phyloP scores from a whole-genome alignment of 2,797 vertebrate species.

The Avahi laniger region DNA sequence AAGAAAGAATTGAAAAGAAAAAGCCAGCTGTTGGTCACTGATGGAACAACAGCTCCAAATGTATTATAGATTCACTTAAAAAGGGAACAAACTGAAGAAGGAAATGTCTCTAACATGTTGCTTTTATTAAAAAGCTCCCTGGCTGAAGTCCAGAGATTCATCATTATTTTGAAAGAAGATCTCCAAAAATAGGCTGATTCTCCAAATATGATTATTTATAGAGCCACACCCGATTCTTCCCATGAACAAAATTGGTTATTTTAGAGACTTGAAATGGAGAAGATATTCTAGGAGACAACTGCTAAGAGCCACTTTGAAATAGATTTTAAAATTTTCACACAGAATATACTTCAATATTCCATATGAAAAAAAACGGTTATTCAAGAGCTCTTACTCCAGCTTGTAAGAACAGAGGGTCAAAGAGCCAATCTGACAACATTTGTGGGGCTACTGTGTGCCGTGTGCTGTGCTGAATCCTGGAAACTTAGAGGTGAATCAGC shows the following conservation, averaged over 20 bases:
- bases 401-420: neutral
- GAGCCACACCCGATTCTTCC: neutral
- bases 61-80: neutral
- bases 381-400: neutral
- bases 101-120: neutral
- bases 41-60: neutral
- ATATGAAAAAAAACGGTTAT: neutral
- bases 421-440: neutral
- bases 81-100: neutral
- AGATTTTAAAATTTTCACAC: neutral
- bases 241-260: neutral
- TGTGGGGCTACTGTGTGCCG: neutral
- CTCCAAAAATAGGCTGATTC: neutral
- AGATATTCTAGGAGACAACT: neutral
- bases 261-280: neutral
- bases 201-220: neutral
- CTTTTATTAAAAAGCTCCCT: neutral
- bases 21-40: neutral
- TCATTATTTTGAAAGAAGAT: constrained; percentile 21
- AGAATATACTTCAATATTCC: neutral
- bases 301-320: neutral
- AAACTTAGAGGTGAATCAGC: neutral
- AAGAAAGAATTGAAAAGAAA: neutral
- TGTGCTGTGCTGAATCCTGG: neutral
- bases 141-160: neutral